phyloP scores from a whole-genome alignment of 1,140 invertebrate species.

The Araneus ventricosus region DNA sequence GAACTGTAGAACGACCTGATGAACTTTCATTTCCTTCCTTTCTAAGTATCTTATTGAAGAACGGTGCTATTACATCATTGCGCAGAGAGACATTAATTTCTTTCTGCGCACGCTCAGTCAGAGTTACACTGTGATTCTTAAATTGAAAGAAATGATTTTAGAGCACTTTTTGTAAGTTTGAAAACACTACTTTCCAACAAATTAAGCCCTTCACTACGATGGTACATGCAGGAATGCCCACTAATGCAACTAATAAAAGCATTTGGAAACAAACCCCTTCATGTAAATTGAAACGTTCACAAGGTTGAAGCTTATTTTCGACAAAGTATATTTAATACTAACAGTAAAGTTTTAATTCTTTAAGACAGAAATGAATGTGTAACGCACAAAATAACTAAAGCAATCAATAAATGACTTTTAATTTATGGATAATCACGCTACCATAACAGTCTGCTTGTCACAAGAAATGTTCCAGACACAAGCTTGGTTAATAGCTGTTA shows the following conservation, averaged over 20 bases:
- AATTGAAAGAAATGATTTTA: slow-evolving; percentile 3
- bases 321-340: background rate
- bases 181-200: slow-evolving; percentile 60
- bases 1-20: background rate
- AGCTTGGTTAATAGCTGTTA: too few species aligned
- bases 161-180: slow-evolving; percentile 19
- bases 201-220: slow-evolving; percentile 61
- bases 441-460: too few species aligned
- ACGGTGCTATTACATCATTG: slow-evolving; percentile 72
- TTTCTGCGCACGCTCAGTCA: slow-evolving; percentile 72
- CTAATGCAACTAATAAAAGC: background rate
- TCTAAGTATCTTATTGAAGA: slow-evolving; percentile 27
- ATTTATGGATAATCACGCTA: background rate
- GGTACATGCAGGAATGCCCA: slow-evolving; percentile 19
- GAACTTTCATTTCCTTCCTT: background rate
- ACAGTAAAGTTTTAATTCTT: background rate
- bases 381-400: slow-evolving; percentile 12
- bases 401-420: background rate
- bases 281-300: background rate
- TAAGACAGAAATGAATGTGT: background rate
- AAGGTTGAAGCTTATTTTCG: background rate
- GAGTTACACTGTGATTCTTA: slow-evolving; percentile 72
- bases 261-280: background rate
- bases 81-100: background rate
- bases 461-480: too few species aligned